Evolutionary conservation across 2,888 invertebrate species (phyloP), one percentile per base, ranked within the genome.

Genomic region (Erebia ligea): DNA sequence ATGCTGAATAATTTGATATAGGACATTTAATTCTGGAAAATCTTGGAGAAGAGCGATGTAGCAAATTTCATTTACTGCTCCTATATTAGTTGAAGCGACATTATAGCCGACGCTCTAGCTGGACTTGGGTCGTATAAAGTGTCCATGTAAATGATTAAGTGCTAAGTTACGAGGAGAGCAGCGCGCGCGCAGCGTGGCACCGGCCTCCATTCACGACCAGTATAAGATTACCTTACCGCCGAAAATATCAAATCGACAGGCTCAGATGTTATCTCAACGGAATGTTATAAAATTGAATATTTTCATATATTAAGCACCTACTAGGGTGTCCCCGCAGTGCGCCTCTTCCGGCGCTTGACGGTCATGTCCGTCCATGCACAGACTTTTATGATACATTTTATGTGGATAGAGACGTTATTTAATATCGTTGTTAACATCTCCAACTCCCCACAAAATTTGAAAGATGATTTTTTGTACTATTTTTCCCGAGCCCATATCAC

Each of bases 231-330:
- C 92, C 86, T 89, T 87, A 90, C 88, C 90, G 90, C 91, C 91
- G 90, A 92, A 92, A 92, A 91, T 90, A 91, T 92, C 91, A 91
- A 91, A 90, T 92, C 92, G 92, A 90, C 92, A 91, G 86, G 75
- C 79, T 82, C 84, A 88, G 92, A 92, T 92, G 89, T 88, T 93
- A 92, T 93, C 92, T 88, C 82, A 81, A 80, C 80, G 88, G 86
- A 92, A 91, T 89, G 88, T 90, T 90, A 89, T 91, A 91, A 92
- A 92, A 91, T 92, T 92, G 90, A 92, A 92, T 92, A 92, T 91
- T 92, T 91, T 87, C 88, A 87, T 89, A 87, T 86, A 84, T 89
- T 86, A 84, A 82, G 82, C 80, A 80, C 79, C 78, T 78, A 81
- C 81, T 76, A 79, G 79, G 76, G 80, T 79, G 79, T 84, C 86